Percentiles rank a stretch among this genome's conserved stretches.
These are phyloP conservation scores for Hermetia illucens DNA, from an alignment of 1,140 invertebrate genomes.

Conservation along the genomic window DNA sequence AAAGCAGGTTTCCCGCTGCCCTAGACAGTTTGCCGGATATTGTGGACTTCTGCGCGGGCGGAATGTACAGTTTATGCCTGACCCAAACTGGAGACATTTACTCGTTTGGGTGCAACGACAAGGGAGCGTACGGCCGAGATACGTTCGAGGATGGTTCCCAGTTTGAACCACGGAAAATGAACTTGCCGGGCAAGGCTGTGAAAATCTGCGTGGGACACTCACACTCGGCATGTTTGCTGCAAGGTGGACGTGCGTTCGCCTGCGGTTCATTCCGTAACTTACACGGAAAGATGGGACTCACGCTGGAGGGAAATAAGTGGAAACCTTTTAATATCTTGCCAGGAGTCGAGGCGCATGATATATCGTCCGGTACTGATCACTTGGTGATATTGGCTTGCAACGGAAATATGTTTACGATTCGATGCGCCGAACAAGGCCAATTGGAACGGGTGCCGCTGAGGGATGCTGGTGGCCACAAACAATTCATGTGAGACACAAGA, in stretches of 20 bases:
- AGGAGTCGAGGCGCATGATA: constrained; percentile 43
- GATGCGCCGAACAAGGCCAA: constrained; percentile 86
- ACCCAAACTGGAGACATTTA: constrained; percentile 50
- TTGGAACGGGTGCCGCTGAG: constrained; percentile 33
- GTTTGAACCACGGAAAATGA: constrained; percentile 46
- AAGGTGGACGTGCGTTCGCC: constrained; percentile 70
- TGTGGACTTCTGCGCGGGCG: constrained; percentile 65
- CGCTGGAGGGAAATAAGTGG: constrained; percentile 43
- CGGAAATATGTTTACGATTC: constrained; percentile 71
- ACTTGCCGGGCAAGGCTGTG: constrained; percentile 49
- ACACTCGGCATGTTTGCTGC: constrained; percentile 74
- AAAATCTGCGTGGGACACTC: constrained; percentile 87
- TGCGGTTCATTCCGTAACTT: constrained; percentile 86
- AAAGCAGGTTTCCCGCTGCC: constrained; percentile 52
- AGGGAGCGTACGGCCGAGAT: constrained; percentile 74
- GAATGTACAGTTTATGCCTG: constrained; percentile 85
- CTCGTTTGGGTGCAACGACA: constrained; percentile 73
- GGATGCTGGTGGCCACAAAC: constrained; percentile 24
- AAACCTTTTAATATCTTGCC: constrained; percentile 45
- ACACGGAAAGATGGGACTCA: constrained; percentile 77
- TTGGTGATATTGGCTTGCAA: constrained; percentile 63
- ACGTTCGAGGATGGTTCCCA: constrained; percentile 65
- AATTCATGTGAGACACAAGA: too few species aligned
- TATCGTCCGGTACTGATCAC: constrained; percentile 81
- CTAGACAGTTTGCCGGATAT: constrained; percentile 49